A percentile compares a stretch with the other conserved stretches of the same genome.
Evolutionary conservation across 92 coral and sea anemone species (phyloP).

Genomic region (Siderastrea siderea): DNA sequence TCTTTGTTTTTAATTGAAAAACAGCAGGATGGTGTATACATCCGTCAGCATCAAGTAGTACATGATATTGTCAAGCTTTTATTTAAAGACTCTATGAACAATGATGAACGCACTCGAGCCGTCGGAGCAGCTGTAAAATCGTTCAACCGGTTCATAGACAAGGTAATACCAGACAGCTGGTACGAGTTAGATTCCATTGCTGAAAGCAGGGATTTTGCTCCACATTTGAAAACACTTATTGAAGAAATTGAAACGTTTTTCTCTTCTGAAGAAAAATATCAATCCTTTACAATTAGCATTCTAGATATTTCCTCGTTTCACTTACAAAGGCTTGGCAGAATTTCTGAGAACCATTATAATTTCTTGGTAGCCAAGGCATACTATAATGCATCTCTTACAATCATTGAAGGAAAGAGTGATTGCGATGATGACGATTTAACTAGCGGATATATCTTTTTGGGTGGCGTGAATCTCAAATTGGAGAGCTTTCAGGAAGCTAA

Average conservation of each 20-base stretch:
- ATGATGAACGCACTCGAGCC: not conserved
- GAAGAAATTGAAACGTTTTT: not conserved
- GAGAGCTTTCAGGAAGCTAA: too few species aligned
- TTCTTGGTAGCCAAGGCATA: too few species aligned
- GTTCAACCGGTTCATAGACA: slow-evolving; percentile 48
- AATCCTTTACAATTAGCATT: not conserved
- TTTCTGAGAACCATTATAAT: not conserved
- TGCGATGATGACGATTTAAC: too few species aligned
- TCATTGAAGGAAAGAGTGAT: too few species aligned
- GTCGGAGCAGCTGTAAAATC: slow-evolving; percentile 30
- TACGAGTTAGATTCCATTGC: not conserved
- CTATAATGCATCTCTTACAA: too few species aligned
- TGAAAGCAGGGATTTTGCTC: slow-evolving; percentile 29
- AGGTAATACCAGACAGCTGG: slow-evolving; percentile 8
- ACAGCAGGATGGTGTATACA: not conserved
- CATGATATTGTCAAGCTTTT: slow-evolving; percentile 16
- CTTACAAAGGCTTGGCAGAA: slow-evolving; percentile 13
- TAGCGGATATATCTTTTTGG: too few species aligned
- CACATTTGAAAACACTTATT: slow-evolving; percentile 31
- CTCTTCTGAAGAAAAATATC: not conserved
- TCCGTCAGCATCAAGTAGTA: slow-evolving; percentile 65
- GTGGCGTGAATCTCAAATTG: too few species aligned
- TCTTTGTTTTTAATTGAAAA: slow-evolving; percentile 54
- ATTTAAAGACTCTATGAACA: not conserved
- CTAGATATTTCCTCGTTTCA: not conserved